A percentile compares a stretch with the other conserved stretches of the same genome.
Evolutionary conservation across 2,797 vertebrate species (phyloP).

Genomic region (Phrynocephalus forsythii): DNA sequence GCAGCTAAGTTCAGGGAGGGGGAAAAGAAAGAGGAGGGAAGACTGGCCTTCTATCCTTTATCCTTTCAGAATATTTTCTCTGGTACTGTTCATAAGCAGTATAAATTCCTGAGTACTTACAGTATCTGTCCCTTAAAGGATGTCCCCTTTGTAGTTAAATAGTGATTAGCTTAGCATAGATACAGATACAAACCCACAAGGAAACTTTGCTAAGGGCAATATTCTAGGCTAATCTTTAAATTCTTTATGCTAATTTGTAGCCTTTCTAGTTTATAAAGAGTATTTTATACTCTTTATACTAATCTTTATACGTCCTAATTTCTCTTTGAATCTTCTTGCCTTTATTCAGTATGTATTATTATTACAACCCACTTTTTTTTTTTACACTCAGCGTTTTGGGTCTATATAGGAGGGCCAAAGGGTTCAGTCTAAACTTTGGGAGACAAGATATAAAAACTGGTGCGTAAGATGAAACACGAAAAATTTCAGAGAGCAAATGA

Average conservation of each 20-base stretch:
- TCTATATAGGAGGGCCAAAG: no score
- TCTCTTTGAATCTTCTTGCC: background rate
- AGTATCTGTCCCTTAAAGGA: constrained; percentile 57
- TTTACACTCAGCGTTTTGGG: background rate
- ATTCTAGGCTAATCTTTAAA: no score
- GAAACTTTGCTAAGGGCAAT: background rate
- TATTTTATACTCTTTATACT: background rate
- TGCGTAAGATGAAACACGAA: no score
- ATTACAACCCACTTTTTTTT: background rate
- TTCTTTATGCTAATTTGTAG: no score
- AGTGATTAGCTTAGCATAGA: background rate
- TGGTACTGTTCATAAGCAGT: background rate
- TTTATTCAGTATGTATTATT: background rate
- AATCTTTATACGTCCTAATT: background rate
- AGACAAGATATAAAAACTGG: no score
- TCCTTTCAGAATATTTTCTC: background rate
- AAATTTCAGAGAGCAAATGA: no score
- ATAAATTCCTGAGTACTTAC: background rate
- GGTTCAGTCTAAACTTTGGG: no score
- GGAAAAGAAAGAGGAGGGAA: background rate
- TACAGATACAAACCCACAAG: background rate
- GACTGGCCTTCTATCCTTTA: background rate
- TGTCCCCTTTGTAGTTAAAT: background rate
- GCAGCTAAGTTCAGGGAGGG: no score
- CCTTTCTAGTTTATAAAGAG: no score